A percentile compares a stretch with the other conserved stretches of the same genome.
phyloP scores from a whole-genome alignment of 2,888 invertebrate species.

The Cordilura impudica region DNA sequence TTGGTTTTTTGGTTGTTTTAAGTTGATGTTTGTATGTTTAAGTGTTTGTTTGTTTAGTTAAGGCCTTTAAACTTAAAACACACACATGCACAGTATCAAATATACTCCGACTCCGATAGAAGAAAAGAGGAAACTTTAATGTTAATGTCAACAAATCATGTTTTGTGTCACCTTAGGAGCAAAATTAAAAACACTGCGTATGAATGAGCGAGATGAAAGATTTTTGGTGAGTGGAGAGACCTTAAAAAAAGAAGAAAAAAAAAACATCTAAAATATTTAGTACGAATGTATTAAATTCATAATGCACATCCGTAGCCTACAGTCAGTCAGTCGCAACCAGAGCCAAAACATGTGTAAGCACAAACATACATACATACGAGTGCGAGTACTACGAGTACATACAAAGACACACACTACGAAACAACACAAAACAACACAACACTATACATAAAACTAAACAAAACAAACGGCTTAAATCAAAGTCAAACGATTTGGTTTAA shows the following conservation, averaged over 20 bases:
- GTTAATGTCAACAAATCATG: conserved; percentile 70
- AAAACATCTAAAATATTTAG: not conserved
- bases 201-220: not conserved
- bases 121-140: conserved; percentile 32
- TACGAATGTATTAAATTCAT: not conserved
- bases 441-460: conserved; percentile 10
- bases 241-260: not conserved
- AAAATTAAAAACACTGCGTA: conserved; percentile 31
- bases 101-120: not conserved
- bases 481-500: conserved; percentile 69
- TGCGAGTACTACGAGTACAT: too few relatives aligned
- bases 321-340: not conserved
- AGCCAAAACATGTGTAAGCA: not conserved
- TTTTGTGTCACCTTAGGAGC: conserved; percentile 61
- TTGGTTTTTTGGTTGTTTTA: conserved; percentile 24
- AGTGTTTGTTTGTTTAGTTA: conserved; percentile 39
- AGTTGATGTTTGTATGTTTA: conserved; percentile 30
- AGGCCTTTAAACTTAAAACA: conserved; percentile 49
- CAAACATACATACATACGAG: not conserved
- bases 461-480: conserved; percentile 71
- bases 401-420: too few relatives aligned
- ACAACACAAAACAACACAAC: not conserved
- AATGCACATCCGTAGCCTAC: not conserved
- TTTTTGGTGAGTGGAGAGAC: not conserved
- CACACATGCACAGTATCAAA: conserved; percentile 21